Base-by-base conservation (phyloP, 2,888 invertebrate species). In the Dolichomitus sp. region DNA sequence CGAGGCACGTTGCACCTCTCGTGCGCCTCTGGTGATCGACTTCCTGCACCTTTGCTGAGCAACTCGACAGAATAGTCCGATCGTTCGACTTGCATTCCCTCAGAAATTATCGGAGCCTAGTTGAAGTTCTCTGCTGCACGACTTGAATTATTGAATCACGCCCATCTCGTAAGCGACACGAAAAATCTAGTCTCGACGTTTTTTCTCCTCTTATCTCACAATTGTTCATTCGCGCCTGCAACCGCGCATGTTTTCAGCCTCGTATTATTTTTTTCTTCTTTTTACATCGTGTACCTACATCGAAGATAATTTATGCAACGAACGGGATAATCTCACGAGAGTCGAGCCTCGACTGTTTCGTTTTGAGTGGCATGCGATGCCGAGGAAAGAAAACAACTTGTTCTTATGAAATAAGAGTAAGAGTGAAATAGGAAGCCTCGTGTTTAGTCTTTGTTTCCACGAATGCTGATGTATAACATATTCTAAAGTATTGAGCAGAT, bases 241-340 rank as follows among this genome's bases (percentile, higher is more conserved):
- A 52, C 68, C 65, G 40, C 40, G 70, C 19, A 9, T 79, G 66
- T 33, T 17, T 50, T 69, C n/a, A 54, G 14, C 27, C 40, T 57
- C 14, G 14, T 4, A 33, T 19, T 33, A 6, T 68, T 61, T 73
- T 72, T 76, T 30, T 54, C n/a, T n/a, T n/a, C n/a, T 61, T 61
- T n/a, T 57, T 76, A 9, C 40, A 66, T 59, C 37, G 37, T 30
- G 75, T 66, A 68, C 72, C 61, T 72, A 72, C 66, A 83, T 82
- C 65, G 66, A 75, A 42, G 79, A 83, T 79, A 83, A 83, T 83
- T 83, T 76, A 80, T 80, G 72, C 80, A 83, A 52, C 76, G 45
- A 48, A 63, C 19, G 27, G 37, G 30, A 68, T 12, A 30, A 37
- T 37, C 75, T 63, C 69, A 40, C 42, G 57, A 40, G 17, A 33